A percentile compares a stretch with the other conserved stretches of the same genome.
phyloP scores from a whole-genome alignment of 2,888 invertebrate genomes.

The Deilephila elpenor region DNA sequence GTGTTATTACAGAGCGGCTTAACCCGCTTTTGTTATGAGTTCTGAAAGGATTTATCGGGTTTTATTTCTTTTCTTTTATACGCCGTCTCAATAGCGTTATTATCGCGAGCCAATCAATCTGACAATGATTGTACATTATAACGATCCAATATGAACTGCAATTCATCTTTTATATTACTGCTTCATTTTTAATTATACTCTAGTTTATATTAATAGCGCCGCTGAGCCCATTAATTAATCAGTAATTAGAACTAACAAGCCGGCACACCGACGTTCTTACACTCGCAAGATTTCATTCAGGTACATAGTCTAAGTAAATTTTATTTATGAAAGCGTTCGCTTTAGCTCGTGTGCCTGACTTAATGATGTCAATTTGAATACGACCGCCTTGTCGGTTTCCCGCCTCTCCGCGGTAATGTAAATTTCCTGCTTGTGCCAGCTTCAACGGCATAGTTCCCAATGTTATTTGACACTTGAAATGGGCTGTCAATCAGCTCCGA shows the following conservation, averaged over 20 bases:
- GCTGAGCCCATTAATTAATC: conserved; percentile 16
- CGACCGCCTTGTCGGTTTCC: conserved; percentile 60
- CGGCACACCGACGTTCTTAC: conserved; percentile 20
- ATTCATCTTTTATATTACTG: not conserved
- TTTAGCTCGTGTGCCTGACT: conserved; percentile 56
- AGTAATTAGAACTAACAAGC: conserved; percentile 36
- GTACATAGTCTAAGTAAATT: conserved; percentile 27
- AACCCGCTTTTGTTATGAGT: conserved; percentile 73
- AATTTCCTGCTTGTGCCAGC: conserved; percentile 62
- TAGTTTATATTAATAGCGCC: not conserved
- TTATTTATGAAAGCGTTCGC: conserved; percentile 53
- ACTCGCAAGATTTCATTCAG: conserved; percentile 14
- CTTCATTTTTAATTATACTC: not conserved
- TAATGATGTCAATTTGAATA: conserved; percentile 76
- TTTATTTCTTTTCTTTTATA: conserved; percentile 59
- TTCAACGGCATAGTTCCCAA: conserved; percentile 60
- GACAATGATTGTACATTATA: conserved; percentile 35
- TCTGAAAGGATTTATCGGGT: conserved; percentile 64
- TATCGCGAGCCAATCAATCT: conserved; percentile 50
- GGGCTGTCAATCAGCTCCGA: conserved; percentile 63
- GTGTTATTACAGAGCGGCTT: conserved; percentile 68
- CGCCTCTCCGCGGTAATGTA: conserved; percentile 60
- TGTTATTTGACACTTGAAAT: conserved; percentile 68
- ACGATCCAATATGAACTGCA: not conserved
- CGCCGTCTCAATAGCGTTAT: conserved; percentile 51